These are phyloP conservation scores for Anarsia innoxiella DNA, from an alignment of 2,888 invertebrate species.

Conservation along the genomic window DNA sequence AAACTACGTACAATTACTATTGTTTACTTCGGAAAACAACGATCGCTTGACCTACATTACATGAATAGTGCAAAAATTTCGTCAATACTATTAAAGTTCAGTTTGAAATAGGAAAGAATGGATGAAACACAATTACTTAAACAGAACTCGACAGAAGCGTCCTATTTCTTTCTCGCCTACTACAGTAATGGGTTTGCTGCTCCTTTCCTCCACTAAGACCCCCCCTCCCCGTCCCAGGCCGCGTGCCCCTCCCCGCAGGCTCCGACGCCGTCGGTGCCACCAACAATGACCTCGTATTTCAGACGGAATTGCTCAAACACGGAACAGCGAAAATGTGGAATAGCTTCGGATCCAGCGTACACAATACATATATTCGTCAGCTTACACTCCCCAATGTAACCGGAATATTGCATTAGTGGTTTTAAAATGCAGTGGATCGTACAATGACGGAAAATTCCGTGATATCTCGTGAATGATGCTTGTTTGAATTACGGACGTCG, in stretches of 20 bases:
- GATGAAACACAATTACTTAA: slow-evolving; percentile 70
- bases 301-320: slow-evolving; percentile 71
- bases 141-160: slow-evolving; percentile 62
- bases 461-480: background rate
- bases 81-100: slow-evolving; percentile 35
- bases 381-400: too few relatives aligned
- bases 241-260: slow-evolving; percentile 35
- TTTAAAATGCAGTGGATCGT: background rate
- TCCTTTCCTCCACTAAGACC: slow-evolving; percentile 32
- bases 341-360: slow-evolving; percentile 42
- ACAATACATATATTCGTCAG: slow-evolving; percentile 6
- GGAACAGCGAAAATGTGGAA: slow-evolving; percentile 66
- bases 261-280: slow-evolving; percentile 65
- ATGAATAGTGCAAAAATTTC: too few relatives aligned
- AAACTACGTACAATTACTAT: too few relatives aligned
- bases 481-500: too few relatives aligned
- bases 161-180: slow-evolving; percentile 69
- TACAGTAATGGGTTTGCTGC: slow-evolving; percentile 64
- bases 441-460: too few relatives aligned
- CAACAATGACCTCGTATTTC: slow-evolving; percentile 75
- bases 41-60: too few relatives aligned
- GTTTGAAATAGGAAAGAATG: slow-evolving; percentile 49
- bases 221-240: slow-evolving; percentile 37
- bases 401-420: too few relatives aligned
- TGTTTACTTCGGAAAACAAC: too few relatives aligned